Conservation (phyloP, 1,140 invertebrate genomes). For the Asobara japonica region DNA sequence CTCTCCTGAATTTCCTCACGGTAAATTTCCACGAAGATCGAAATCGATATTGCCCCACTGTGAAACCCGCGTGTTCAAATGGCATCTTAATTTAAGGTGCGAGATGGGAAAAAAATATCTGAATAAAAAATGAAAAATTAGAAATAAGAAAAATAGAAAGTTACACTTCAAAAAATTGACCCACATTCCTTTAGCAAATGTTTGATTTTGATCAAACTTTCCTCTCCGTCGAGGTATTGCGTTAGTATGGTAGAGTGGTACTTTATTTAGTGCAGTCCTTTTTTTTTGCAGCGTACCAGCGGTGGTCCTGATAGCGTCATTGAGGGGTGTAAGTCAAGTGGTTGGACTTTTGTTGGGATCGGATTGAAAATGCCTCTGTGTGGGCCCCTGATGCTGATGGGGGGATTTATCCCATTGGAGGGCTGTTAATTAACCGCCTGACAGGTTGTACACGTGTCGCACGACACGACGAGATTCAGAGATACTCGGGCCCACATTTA, state of each 20-base stretch:
- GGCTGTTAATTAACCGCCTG: conserved; percentile 4
- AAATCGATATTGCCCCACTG: too few relatives aligned
- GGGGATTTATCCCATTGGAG: background rate
- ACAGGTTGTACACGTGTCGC: conserved; percentile 1
- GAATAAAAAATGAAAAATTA: too few relatives aligned
- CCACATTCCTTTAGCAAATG: too few relatives aligned
- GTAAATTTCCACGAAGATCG: too few relatives aligned
- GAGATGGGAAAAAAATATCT: too few relatives aligned
- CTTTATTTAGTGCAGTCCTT: background rate
- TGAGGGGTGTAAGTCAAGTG: background rate
- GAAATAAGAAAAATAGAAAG: too few relatives aligned
- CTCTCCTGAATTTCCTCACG: too few relatives aligned
- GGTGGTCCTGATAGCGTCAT: background rate
- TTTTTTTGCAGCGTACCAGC: background rate
- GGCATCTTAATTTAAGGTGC: too few relatives aligned
- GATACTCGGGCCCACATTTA: background rate
- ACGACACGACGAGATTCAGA: background rate
- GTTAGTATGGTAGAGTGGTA: background rate
- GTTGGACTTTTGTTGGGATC: background rate
- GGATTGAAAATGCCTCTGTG: background rate
- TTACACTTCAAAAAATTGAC: too few relatives aligned
- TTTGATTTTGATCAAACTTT: too few relatives aligned
- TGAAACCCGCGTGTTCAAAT: too few relatives aligned
- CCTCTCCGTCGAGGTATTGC: too few relatives aligned
- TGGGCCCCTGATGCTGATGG: background rate